Evolutionary conservation across 2,797 vertebrate species (phyloP).

Genomic region (Lophotriccus pileatus): DNA sequence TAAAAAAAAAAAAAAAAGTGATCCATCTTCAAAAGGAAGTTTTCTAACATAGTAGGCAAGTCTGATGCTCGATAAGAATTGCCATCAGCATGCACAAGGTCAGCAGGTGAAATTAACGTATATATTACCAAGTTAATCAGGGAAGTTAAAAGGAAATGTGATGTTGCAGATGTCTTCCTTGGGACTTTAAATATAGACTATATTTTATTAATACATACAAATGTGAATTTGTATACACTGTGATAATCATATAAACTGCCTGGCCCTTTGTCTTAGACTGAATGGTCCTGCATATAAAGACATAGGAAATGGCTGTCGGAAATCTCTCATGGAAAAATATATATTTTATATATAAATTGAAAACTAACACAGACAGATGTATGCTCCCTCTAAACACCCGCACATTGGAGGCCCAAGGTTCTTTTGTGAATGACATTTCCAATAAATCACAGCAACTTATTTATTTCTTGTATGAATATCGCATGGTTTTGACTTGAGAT

Average conservation of each 20-base stretch:
- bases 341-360: neutral
- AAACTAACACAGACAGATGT: neutral
- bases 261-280: neutral
- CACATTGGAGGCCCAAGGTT: neutral
- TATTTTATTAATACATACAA: neutral
- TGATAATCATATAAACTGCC: neutral
- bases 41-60: neutral
- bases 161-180: neutral
- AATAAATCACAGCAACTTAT: neutral
- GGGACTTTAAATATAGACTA: neutral
- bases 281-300: neutral
- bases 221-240: neutral
- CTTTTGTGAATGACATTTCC: neutral
- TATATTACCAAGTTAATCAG: neutral
- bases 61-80: neutral
- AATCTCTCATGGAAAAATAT: neutral
- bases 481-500: neutral
- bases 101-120: neutral
- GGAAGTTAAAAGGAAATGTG: neutral
- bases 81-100: neutral
- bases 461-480: neutral
- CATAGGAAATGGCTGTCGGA: rapidly evolving
- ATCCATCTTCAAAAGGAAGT: neutral
- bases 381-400: neutral
- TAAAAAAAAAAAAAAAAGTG: neutral